These are phyloP conservation scores for Zosterops japonicus DNA, from an alignment of 2,113 vertebrate genomes.

Conservation along the genomic window DNA sequence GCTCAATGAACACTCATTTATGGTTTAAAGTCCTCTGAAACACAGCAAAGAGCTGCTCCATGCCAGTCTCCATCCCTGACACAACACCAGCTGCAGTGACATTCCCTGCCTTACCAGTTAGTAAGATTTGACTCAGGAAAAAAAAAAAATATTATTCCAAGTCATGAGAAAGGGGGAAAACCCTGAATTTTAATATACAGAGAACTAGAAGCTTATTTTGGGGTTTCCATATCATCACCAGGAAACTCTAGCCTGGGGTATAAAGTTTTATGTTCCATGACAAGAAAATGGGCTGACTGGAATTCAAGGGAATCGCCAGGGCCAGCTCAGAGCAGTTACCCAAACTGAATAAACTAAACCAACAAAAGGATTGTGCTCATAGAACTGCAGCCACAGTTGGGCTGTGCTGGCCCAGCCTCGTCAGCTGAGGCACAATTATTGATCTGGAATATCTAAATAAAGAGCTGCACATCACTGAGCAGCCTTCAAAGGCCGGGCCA, in stretches of 20 bases:
- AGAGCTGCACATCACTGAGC: neutral
- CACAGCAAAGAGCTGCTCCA: neutral
- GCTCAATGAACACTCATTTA: neutral
- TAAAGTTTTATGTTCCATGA: neutral
- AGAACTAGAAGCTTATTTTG: neutral
- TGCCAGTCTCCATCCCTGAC: neutral
- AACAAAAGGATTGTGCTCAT: neutral
- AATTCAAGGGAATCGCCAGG: neutral
- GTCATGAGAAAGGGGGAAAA: accelerated
- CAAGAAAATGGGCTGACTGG: neutral
- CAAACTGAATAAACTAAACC: neutral
- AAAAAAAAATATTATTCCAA: neutral
- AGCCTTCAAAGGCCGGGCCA: neutral
- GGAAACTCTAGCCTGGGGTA: neutral
- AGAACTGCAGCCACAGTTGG: neutral
- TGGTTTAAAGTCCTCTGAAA: neutral
- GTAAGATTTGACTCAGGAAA: neutral
- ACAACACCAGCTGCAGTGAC: neutral
- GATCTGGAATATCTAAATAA: conserved; percentile 30
- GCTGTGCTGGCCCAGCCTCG: neutral
- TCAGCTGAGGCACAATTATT: neutral
- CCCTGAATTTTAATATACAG: neutral
- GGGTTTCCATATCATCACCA: neutral
- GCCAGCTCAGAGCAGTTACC: neutral
- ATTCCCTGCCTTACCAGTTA: neutral